Percentiles rank a stretch among this genome's conserved stretches.
Conservation (phyloP, 2,113 vertebrate species). For the Epinephelus lanceolatus region DNA sequence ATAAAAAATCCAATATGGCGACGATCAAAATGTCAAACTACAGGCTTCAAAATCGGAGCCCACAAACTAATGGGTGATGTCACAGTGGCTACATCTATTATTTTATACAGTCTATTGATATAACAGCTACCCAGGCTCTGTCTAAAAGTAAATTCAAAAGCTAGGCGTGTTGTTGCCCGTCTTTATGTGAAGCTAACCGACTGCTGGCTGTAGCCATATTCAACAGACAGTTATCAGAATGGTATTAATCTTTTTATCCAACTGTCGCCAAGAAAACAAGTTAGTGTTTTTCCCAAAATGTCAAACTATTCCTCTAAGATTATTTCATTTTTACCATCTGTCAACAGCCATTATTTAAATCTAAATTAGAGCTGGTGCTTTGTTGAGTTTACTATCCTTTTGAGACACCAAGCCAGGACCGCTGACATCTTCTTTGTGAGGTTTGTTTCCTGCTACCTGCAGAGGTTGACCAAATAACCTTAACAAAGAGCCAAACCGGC, state of each 20-base stretch:
- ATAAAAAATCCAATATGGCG: too few relatives aligned
- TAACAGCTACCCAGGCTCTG: neutral
- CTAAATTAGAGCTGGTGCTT: neutral
- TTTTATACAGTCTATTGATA: too few relatives aligned
- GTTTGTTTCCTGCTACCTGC: neutral
- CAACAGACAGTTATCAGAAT: neutral
- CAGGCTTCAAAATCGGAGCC: too few relatives aligned
- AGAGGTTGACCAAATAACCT: conserved; percentile 48
- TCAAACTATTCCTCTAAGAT: neutral
- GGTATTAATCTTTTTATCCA: neutral
- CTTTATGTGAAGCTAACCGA: neutral
- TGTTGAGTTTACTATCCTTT: neutral
- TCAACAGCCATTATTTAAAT: neutral
- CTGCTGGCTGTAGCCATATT: neutral
- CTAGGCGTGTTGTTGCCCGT: neutral
- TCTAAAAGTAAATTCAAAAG: neutral
- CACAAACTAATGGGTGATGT: too few relatives aligned
- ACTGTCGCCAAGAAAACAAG: neutral
- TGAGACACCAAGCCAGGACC: neutral
- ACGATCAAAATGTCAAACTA: too few relatives aligned
- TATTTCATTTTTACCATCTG: neutral
- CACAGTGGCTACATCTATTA: too few relatives aligned
- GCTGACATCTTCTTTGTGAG: neutral
- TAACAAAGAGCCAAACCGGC: conserved; percentile 30
- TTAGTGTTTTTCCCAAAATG: neutral